Evolutionary conservation across 2,888 invertebrate species (phyloP).

Genomic region (Thereva unica): DNA sequence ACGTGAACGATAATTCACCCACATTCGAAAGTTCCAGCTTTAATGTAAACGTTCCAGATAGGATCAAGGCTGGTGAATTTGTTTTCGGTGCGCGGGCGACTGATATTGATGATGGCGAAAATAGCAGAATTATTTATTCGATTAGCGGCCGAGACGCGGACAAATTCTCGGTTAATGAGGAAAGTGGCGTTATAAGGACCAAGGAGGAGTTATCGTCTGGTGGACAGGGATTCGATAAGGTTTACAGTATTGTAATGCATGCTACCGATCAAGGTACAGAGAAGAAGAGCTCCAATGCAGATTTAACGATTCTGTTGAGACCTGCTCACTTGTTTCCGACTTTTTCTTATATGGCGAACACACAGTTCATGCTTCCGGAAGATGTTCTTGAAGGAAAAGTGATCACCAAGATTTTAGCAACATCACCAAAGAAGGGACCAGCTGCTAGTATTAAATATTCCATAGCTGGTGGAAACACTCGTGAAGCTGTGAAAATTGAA

Average conservation of each 20-base stretch:
- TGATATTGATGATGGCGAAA: constrained; percentile 80
- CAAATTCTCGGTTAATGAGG: constrained; percentile 75
- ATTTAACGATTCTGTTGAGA: constrained; percentile 76
- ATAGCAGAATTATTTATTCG: constrained; percentile 79
- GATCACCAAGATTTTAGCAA: constrained; percentile 77
- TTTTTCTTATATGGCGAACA: constrained; percentile 71
- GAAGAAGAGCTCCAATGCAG: constrained; percentile 72
- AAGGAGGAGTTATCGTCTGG: constrained; percentile 66
- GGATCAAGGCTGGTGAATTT: constrained; percentile 78
- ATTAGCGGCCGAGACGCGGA: constrained; percentile 77
- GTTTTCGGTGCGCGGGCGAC: constrained; percentile 87
- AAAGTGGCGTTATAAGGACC: constrained; percentile 87
- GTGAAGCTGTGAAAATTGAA: constrained; percentile 82
- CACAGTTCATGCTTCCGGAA: constrained; percentile 78
- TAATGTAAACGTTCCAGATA: constrained; percentile 80
- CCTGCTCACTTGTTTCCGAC: constrained; percentile 79
- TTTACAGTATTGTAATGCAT: constrained; percentile 73
- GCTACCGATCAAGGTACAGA: constrained; percentile 79
- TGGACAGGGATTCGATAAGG: constrained; percentile 61
- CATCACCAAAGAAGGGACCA: constrained; percentile 77
- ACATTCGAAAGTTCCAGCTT: constrained; percentile 74
- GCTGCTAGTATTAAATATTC: constrained; percentile 74
- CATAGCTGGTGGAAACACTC: constrained; percentile 92
- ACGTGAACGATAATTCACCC: constrained; percentile 87
- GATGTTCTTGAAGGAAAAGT: constrained; percentile 76